Evolutionary conservation across 2,113 vertebrate genomes (phyloP), one percentile per base, ranked within the genome.

Genomic region (Pterocles burchelli): DNA sequence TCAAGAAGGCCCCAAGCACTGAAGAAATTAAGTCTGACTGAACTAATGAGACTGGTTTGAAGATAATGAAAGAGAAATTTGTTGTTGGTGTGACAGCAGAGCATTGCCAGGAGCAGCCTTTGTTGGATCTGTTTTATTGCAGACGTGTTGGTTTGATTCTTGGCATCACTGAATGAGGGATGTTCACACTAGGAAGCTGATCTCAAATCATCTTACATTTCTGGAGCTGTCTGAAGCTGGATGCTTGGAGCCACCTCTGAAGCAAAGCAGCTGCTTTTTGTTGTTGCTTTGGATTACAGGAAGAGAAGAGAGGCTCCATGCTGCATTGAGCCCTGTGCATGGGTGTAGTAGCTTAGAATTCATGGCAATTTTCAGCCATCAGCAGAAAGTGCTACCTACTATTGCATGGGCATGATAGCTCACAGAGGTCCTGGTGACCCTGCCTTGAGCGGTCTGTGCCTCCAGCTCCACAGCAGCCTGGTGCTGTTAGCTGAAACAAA

Each of bases 1-100:
- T 90, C 66, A 88, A 94, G 76, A 87, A 88, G 61, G 85, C 93
- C 80, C 45, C 92, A 72, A 85, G 93, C 88, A 90, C 2, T 76
- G 72, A 41, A 54, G 88, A 93, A 77, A 74, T 63, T 19, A 95
- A 96, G 58, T 54, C 85, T 93, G 74, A 88, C 81, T 94, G 74
- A 95, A 95, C 48, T 91, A 94, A 96, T 83, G 66, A 93, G 78
- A 48, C 58, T 73, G 79, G 94, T 95, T 93, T 72, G 52, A 94
- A 92, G 33, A 81, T 80, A 90, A 97, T 93, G 62, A 94, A 90
- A 82, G 72, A 88, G 71, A 96, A 84, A 87, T 61, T 88, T 84
- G 52, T 34, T 89, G 57, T 38, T 92, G 73, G 72, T 78, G 22
- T 89, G 76, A 93, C 68, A 95, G 82, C 68, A 94, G 83, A 92